A percentile compares a stretch with the other conserved stretches of the same genome.
phyloP scores from a whole-genome alignment of 2,797 vertebrate genomes.

The Crypturellus tataupa region DNA sequence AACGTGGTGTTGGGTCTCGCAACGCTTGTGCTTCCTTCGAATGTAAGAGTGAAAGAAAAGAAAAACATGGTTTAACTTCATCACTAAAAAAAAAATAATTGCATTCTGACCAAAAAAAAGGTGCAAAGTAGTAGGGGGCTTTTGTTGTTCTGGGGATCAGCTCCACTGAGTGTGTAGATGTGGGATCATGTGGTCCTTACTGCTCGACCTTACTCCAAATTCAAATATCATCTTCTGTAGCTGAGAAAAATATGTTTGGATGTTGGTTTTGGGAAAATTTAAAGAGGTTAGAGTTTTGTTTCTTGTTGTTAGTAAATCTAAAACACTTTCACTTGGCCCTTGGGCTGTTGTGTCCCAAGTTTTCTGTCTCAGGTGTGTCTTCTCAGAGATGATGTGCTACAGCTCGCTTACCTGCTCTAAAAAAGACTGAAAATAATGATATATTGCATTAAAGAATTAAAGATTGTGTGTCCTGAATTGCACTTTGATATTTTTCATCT shows the following conservation, averaged over 20 bases:
- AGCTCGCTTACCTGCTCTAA: fast-evolving
- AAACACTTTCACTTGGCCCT: neutral
- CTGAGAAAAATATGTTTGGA: no score
- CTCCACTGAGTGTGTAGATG: no score
- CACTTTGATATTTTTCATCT: neutral
- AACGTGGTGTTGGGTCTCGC: neutral
- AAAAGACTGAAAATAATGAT: neutral
- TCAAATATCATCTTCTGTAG: neutral
- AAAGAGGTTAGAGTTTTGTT: neutral
- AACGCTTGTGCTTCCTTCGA: neutral
- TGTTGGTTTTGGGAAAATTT: neutral
- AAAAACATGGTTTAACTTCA: neutral
- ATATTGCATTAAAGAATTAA: neutral
- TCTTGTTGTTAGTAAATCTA: neutral
- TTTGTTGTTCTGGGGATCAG: neutral
- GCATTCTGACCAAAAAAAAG: neutral
- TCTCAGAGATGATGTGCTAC: fast-evolving
- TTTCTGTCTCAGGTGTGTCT: neutral
- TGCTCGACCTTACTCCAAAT: neutral
- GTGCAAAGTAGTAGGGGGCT: neutral
- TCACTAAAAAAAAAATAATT: neutral
- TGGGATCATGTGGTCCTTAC: neutral
- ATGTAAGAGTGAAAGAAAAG: neutral
- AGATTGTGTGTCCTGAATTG: neutral
- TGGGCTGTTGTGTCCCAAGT: neutral